Evolutionary conservation across 2,888 invertebrate genomes (phyloP).

Genomic region (Scaeva pyrastri): DNA sequence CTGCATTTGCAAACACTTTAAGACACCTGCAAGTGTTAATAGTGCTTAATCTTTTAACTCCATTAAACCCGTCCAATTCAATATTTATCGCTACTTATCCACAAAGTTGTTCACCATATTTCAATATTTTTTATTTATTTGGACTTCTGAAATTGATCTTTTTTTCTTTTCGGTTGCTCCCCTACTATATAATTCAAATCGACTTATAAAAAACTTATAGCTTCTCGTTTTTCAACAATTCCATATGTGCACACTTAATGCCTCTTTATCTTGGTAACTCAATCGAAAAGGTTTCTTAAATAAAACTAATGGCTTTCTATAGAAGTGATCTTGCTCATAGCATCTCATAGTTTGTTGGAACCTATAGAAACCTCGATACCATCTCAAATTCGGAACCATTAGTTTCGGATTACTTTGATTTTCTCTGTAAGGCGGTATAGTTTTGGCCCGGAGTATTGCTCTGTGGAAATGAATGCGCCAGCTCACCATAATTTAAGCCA

Average conservation of each 20-base stretch:
- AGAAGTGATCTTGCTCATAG: conserved; percentile 37
- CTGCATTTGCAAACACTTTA: too few relatives aligned
- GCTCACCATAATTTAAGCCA: conserved; percentile 48
- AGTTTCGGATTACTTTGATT: conserved; percentile 62
- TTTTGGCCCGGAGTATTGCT: neutral
- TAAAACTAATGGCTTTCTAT: conserved; percentile 54
- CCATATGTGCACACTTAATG: conserved; percentile 26
- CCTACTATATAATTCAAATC: conserved; percentile 23
- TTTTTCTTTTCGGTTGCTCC: neutral
- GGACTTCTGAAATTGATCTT: conserved; percentile 9
- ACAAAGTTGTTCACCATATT: neutral
- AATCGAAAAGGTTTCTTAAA: conserved; percentile 8
- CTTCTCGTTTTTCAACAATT: conserved; percentile 22
- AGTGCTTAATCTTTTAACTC: neutral
- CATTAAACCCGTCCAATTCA: neutral
- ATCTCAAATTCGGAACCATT: conserved; percentile 62
- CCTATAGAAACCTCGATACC: conserved; percentile 33
- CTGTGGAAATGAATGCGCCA: conserved; percentile 37
- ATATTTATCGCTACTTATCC: conserved; percentile 9
- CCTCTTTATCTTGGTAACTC: conserved; percentile 17
- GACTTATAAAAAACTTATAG: conserved; percentile 10
- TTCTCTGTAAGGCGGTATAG: neutral
- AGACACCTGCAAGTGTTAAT: neutral
- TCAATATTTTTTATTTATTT: neutral
- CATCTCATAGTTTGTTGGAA: neutral